These are phyloP conservation scores for Carcharodon carcharias DNA, from an alignment of 2,797 vertebrate genomes.

Conservation along the genomic window DNA sequence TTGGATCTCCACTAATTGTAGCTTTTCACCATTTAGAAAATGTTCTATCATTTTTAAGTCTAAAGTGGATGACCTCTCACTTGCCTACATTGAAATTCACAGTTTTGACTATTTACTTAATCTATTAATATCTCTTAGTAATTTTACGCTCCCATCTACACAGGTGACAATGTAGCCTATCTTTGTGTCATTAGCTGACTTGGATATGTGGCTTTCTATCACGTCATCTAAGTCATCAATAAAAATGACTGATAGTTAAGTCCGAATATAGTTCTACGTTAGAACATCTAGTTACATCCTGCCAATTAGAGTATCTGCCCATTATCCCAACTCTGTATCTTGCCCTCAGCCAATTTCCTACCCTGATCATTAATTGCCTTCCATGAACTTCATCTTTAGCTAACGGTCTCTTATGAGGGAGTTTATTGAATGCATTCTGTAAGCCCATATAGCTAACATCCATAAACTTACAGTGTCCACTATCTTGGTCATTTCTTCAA, in stretches of 20 bases:
- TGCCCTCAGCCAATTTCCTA: not conserved
- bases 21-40: not conserved
- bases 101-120: not conserved
- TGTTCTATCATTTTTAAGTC: not conserved
- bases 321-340: not conserved
- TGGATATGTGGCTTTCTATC: not conserved
- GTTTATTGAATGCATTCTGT: not conserved
- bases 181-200: not conserved
- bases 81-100: not conserved
- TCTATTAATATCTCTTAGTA: not conserved
- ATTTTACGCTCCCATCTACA: not conserved
- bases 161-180: not conserved
- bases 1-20: not conserved
- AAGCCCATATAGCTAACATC: not conserved
- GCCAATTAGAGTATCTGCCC: not conserved
- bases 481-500: not conserved
- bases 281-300: not conserved
- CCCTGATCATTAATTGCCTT: not conserved
- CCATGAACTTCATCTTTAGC: not conserved
- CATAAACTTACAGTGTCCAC: not conserved
- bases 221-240: not conserved
- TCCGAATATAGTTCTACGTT: not conserved
- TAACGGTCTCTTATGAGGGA: not conserved
- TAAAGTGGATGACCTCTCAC: not conserved
- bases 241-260: not conserved